Evolutionary conservation across 2,797 vertebrate species (phyloP), one percentile per base, ranked within the genome.

Genomic region (Mallotus villosus): DNA sequence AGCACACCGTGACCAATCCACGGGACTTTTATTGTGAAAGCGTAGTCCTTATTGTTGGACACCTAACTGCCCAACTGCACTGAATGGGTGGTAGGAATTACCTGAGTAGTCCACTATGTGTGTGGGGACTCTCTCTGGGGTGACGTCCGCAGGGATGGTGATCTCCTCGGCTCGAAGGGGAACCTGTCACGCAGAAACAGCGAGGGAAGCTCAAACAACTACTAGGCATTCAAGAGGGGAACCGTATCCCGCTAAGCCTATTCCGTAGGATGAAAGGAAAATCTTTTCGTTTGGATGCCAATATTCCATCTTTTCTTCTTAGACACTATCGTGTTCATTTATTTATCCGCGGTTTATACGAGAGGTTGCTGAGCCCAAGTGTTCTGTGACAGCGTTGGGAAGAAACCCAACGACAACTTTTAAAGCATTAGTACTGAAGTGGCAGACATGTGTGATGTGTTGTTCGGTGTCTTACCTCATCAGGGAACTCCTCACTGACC

Each of bases 61-160:
- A 0, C 41, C 14, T 46, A 46, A 46, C 11, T 14, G 11, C 41
- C 0, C 12, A 46, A 46, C 41, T 12, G 41, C 41, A 1, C 41
- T 46, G 41, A 12, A 11, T 64, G 62, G 32, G n/a, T 21, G 12
- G 34, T 2, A 5, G 22, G 8, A 49, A 60, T 85, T 90, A 99
- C 97, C 97, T 70, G 97, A 99, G 77, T 98, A 99, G 90, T 98
- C 97, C 63, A 99, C 97, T 29, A 99, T 99, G 84, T 99, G 97
- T 34, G 97, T 99, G 81, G 97, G 97, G 19, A 99, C 97, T 88
- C 97, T 92, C 82, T 99, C 97, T 67, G 97, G 97, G 4, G 97
- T 99, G 78, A 99, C 97, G 71, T 98, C 97, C 0, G 97, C 97
- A 58, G 97, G 97, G 87, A 99, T 99, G 70, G 97, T 99, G 87